phyloP scores from a whole-genome alignment of 1,140 invertebrate species.

The Cydia strobilella region DNA sequence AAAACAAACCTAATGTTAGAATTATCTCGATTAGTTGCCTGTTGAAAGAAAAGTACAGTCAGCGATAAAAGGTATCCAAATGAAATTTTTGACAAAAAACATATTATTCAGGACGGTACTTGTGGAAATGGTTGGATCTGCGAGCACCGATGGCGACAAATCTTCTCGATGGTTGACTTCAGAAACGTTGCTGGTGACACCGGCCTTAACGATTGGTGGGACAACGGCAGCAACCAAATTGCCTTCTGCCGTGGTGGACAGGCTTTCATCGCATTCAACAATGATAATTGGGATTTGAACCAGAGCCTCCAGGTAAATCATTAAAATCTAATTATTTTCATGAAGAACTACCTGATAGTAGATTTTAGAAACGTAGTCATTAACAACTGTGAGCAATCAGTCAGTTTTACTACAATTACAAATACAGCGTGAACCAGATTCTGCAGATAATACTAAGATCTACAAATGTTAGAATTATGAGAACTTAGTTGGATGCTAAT shows the following conservation, averaged over 20 bases:
- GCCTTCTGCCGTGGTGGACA: conserved; percentile 83
- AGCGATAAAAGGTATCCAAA: no score
- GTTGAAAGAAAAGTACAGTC: no score
- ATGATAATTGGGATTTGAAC: conserved; percentile 75
- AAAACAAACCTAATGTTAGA: not conserved
- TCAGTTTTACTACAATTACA: no score
- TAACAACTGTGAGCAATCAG: no score
- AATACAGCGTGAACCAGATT: no score
- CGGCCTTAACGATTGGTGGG: conserved; percentile 83
- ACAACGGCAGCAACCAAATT: conserved; percentile 84
- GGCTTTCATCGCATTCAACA: conserved; percentile 86
- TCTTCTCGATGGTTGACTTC: conserved; percentile 88
- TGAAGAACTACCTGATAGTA: not conserved
- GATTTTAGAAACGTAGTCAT: not conserved
- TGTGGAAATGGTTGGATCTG: conserved; percentile 90
- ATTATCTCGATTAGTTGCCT: no score
- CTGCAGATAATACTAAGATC: no score
- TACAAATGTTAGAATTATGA: no score
- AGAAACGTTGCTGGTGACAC: conserved; percentile 81
- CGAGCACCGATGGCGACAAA: conserved; percentile 90
- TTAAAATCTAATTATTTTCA: not conserved
- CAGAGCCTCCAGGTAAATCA: conserved; percentile 54
- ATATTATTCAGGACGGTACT: conserved; percentile 69
- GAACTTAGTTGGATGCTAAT: no score
- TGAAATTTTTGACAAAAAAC: no score